phyloP scores from a whole-genome alignment of 1,140 invertebrate genomes.

The Papilio polytes region DNA sequence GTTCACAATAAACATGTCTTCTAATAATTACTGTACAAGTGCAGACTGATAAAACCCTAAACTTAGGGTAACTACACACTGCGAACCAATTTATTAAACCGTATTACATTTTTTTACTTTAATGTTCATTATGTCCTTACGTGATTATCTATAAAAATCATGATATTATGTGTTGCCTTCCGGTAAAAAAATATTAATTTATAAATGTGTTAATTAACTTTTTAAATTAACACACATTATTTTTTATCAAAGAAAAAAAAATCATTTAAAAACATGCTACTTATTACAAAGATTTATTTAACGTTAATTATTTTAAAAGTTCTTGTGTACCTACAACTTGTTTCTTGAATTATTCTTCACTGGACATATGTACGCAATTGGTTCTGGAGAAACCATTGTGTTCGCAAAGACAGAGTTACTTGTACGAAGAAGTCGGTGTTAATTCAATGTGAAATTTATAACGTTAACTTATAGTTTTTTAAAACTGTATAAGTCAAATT shows the following conservation, averaged over 20 bases:
- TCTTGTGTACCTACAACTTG: neutral
- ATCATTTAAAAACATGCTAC: too few species aligned
- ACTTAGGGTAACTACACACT: slow-evolving; percentile 7
- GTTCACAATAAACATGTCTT: slow-evolving; percentile 32
- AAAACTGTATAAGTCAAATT: neutral
- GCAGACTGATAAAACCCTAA: slow-evolving; percentile 22
- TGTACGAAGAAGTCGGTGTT: neutral
- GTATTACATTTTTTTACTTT: too few species aligned
- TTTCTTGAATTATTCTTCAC: neutral
- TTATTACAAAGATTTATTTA: neutral
- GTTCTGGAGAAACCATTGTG: neutral
- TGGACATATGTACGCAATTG: neutral
- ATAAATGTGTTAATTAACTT: too few species aligned
- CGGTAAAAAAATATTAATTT: too few species aligned
- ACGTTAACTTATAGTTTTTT: neutral
- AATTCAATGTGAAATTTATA: neutral
- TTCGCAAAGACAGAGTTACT: neutral
- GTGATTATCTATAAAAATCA: too few species aligned
- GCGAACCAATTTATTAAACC: neutral
- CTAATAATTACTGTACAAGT: slow-evolving; percentile 28
- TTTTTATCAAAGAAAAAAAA: too few species aligned
- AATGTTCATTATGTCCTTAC: too few species aligned
- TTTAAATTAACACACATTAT: too few species aligned
- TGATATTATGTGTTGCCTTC: too few species aligned
- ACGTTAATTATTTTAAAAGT: neutral